Evolutionary conservation across 2,888 invertebrate genomes (phyloP).

Genomic region (Agrotis puta): DNA sequence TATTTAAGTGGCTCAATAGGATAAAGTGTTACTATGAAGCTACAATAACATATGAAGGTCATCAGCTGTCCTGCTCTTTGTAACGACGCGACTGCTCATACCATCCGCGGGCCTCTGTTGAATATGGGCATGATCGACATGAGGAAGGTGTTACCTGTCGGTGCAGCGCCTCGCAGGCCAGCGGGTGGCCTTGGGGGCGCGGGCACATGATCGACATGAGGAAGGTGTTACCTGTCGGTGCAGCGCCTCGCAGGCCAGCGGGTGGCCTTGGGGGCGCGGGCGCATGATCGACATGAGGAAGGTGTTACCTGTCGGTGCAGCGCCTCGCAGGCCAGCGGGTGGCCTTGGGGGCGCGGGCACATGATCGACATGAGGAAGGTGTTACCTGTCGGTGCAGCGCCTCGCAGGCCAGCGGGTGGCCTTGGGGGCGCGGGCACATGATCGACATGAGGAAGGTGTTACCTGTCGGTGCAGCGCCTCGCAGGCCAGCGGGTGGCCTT

Average conservation of each 20-base stretch:
- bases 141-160: conserved; percentile 91
- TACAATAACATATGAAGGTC: too few species aligned
- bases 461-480: conserved; percentile 97
- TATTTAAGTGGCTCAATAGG: too few species aligned
- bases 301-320: conserved; percentile 94
- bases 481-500: conserved; percentile 97
- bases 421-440: conserved; percentile 97
- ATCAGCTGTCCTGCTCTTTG: too few species aligned
- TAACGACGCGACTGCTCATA: too few species aligned
- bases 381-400: conserved; percentile 95
- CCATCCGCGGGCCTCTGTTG: too few species aligned
- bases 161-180: conserved; percentile 98
- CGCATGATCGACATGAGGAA: too few species aligned
- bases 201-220: too few species aligned
- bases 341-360: conserved; percentile 97
- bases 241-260: conserved; percentile 97
- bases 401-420: conserved; percentile 97
- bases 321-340: conserved; percentile 97
- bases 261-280: conserved; percentile 97
- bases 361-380: too few species aligned
- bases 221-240: conserved; percentile 93
- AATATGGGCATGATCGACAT: too few species aligned
- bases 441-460: background rate
- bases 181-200: conserved; percentile 96
- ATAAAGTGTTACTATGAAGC: too few species aligned